Evolutionary conservation across 2,797 vertebrate genomes (phyloP).

Genomic region (Amblyopsis hoosieri): DNA sequence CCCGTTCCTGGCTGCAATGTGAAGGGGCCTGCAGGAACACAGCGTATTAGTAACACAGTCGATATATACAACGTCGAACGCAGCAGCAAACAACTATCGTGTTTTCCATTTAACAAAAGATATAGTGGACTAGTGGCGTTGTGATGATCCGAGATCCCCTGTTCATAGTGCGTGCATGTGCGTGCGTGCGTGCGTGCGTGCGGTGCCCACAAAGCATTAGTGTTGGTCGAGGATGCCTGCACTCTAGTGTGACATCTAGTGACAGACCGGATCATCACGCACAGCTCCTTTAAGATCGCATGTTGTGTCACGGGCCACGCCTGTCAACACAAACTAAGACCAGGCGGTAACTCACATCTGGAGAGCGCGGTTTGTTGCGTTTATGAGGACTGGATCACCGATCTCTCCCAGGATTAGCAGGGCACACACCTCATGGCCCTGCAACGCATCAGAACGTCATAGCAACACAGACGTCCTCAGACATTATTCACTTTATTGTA

Average conservation of each 20-base stretch:
- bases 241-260: no score
- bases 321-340: no score
- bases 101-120: not conserved
- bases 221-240: no score
- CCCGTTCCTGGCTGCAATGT: constrained; percentile 93
- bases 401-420: constrained; percentile 95
- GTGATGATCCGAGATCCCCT: no score
- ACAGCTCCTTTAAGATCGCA: no score
- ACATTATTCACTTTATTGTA: no score
- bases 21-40: constrained; percentile 86
- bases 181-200: no score
- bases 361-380: constrained; percentile 90
- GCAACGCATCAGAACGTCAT: constrained; percentile 30
- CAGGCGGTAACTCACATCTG: constrained; percentile 88
- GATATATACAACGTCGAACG: not conserved
- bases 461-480: not conserved
- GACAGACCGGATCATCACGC: no score
- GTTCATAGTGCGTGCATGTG: no score
- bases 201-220: no score
- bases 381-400: constrained; percentile 92
- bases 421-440: constrained; percentile 98
- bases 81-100: not conserved
- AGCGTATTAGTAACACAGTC: not conserved
- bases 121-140: not conserved
- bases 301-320: no score